A percentile compares a stretch with the other conserved stretches of the same genome.
Conservation (phyloP, 2,888 invertebrate species). For the Liopterus haemorrhoidalis region DNA sequence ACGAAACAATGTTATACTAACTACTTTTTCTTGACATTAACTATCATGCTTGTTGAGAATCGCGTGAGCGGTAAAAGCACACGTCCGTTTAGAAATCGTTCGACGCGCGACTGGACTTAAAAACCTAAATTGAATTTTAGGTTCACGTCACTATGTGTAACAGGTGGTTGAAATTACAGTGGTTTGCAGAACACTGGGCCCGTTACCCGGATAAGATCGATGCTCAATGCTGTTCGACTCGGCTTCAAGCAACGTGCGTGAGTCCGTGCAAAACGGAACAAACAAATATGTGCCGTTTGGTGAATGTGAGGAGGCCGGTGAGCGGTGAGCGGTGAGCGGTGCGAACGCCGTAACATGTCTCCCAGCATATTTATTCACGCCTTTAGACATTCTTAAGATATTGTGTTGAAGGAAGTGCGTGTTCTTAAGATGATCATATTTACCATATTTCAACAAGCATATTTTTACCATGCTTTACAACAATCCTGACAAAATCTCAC, state of each 20-base stretch:
- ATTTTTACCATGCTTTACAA: too few relatives aligned
- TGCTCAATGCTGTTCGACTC: conserved; percentile 8
- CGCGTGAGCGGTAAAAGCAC: too few relatives aligned
- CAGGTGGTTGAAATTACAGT: conserved; percentile 44
- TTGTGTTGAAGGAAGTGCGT: too few relatives aligned
- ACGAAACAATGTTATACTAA: too few relatives aligned
- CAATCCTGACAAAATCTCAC: too few relatives aligned
- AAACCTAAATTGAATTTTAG: conserved; percentile 29
- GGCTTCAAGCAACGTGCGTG: neutral
- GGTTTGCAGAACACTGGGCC: conserved; percentile 42
- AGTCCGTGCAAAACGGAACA: neutral
- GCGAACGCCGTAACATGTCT: neutral
- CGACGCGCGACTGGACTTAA: conserved; percentile 21
- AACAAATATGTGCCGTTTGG: neutral
- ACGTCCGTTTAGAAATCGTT: too few relatives aligned
- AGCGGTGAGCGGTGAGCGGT: neutral
- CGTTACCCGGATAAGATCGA: conserved; percentile 24
- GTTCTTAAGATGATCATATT: too few relatives aligned
- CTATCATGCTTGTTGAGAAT: too few relatives aligned
- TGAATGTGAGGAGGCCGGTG: neutral
- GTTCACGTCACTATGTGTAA: conserved; percentile 35
- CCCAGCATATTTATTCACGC: too few relatives aligned
- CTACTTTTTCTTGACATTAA: too few relatives aligned
- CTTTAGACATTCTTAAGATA: too few relatives aligned
- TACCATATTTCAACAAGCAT: too few relatives aligned